Base-by-base conservation (phyloP, 2,888 invertebrate genomes). In the Alloplasta piceator region DNA sequence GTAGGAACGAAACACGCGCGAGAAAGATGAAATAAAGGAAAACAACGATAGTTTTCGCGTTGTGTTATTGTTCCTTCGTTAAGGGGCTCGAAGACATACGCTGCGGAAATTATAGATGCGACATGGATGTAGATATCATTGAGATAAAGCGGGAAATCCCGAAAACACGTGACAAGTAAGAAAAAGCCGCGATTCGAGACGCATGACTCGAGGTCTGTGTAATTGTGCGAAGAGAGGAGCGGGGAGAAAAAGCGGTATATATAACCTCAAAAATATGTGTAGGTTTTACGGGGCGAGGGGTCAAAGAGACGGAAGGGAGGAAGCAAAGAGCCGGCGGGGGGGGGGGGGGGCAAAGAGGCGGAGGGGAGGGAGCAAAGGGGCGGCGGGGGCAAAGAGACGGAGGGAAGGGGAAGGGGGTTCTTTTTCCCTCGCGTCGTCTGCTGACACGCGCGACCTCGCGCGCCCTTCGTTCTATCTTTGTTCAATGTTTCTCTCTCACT, bases 401-500 rank as follows among this genome's bases (percentile, higher is more conserved):
- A 26, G 1, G 26, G 26, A 46, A 46, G 39, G 26, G 10, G 4
- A 36, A 39, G 46, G n/a, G 55, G 10, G 12, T 12, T 52, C 78
- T 64, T 70, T 81, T 67, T 77, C 71, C 61, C 67, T 73, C 55
- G 78, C 76, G 80, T 82, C 80, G 78, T 79, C 78, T 80, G 78
- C 79, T 80, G 81, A 85, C 64, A 67, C 78, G 81, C 83, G 79
- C 83, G 83, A 85, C 83, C 82, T 85, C 85, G 72, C 78, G 79
- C 80, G 80, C 74, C 77, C 81, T 74, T 80, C 68, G 60, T 66
- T 73, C 72, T 72, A 79, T 73, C 63, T 71, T 52, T 64, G 61
- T 83, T 80, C 78, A 74, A 80, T 68, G 78, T 72, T 26, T 38
- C 61, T 48, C 10, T 48, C 38, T 43, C n/a, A n/a, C n/a, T 78